Evolutionary conservation across 2,888 invertebrate genomes (phyloP).

Genomic region (Acanthosepion pharaonis): DNA sequence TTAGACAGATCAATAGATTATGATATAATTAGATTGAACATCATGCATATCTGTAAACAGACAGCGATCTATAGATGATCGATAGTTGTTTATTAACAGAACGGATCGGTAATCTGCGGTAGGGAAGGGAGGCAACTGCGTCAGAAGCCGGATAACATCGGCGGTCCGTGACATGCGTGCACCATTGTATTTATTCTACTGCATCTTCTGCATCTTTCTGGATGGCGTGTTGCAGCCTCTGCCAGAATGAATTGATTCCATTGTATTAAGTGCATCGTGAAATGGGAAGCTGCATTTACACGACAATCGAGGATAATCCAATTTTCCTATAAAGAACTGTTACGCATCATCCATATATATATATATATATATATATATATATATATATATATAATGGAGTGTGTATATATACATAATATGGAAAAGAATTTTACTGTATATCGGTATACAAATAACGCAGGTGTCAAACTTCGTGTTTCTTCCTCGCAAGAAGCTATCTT

Average conservation of each 20-base stretch:
- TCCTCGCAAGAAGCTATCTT: no score
- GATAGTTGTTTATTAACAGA: no score
- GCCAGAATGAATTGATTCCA: background rate
- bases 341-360: background rate
- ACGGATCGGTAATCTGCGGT: no score
- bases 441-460: no score
- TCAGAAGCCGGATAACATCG: no score
- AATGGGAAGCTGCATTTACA: background rate
- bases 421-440: no score
- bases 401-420: background rate
- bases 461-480: no score
- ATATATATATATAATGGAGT: background rate
- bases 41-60: no score
- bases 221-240: background rate
- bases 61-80: no score
- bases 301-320: background rate
- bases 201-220: background rate
- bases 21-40: no score
- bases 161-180: background rate
- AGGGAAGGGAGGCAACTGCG: no score
- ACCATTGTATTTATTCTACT: background rate
- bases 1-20: no score
- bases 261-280: background rate
- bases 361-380: background rate
- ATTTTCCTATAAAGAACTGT: background rate